Evolutionary conservation across 1,140 invertebrate genomes (phyloP).

Genomic region (Drosophila burlai): DNA sequence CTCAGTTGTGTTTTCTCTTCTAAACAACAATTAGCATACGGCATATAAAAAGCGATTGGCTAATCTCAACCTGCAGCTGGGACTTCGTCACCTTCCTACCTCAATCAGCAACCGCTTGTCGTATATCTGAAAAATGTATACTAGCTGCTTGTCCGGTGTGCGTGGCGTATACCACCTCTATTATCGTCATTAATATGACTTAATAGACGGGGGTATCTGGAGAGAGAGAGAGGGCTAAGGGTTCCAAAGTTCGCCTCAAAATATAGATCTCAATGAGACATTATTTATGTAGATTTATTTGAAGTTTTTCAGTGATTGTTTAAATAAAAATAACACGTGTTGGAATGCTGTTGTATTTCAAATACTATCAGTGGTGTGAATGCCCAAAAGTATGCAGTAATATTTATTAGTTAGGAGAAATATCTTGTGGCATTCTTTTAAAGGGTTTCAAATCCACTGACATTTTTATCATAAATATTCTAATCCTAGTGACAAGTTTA

Average conservation of each 20-base stretch:
- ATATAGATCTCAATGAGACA: background rate
- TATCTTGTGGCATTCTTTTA: background rate
- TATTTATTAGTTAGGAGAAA: too few relatives aligned
- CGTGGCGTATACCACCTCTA: background rate
- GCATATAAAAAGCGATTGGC: slow-evolving; percentile 4
- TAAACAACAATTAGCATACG: slow-evolving; percentile 4
- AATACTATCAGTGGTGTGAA: background rate
- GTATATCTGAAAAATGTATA: slow-evolving; percentile 12
- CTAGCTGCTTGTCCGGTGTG: background rate
- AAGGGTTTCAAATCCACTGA: background rate
- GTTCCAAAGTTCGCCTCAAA: background rate
- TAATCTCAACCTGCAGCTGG: slow-evolving; percentile 8
- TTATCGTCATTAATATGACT: slow-evolving; percentile 9
- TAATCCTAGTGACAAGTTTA: background rate
- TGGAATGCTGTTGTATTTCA: background rate
- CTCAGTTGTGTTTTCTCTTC: background rate
- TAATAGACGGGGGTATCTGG: background rate
- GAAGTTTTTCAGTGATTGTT: background rate
- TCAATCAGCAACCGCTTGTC: slow-evolving; percentile 22
- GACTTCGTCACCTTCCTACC: slow-evolving; percentile 7
- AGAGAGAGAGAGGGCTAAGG: background rate
- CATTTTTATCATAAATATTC: background rate
- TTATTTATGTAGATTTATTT: background rate
- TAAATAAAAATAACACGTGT: too few relatives aligned
- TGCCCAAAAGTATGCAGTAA: background rate